Percentiles rank a stretch among this genome's conserved stretches.
Evolutionary conservation across 2,888 invertebrate species (phyloP).

Genomic region (Dascillus cervinus): DNA sequence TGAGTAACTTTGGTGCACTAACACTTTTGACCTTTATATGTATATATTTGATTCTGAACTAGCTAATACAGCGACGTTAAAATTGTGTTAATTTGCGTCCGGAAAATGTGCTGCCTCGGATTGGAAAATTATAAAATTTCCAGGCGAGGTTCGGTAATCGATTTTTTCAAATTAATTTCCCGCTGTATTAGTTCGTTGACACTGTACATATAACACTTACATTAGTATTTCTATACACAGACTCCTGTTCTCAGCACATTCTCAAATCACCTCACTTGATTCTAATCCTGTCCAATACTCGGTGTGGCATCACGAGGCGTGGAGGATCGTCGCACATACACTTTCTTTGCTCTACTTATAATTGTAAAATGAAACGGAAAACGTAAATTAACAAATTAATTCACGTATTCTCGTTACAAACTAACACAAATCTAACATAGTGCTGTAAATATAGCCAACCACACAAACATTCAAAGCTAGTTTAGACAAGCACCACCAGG

Average conservation of each 20-base stretch:
- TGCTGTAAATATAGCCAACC: constrained; percentile 41
- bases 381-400: constrained; percentile 2
- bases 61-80: no score
- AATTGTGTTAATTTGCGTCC: no score
- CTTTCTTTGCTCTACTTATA: constrained; percentile 10
- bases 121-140: no score
- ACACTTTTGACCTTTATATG: constrained; percentile 5
- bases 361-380: constrained; percentile 13
- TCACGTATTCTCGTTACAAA: constrained; percentile 8
- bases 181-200: constrained; percentile 21
- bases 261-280: constrained; percentile 44
- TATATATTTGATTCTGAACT: no score
- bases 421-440: constrained; percentile 41
- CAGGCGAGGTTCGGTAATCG: no score
- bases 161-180: no score
- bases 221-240: constrained; percentile 42
- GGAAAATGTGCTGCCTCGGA: no score
- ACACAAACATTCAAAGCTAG: constrained; percentile 43
- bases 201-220: constrained; percentile 39
- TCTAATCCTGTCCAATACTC: constrained; percentile 34
- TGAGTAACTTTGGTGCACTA: no score
- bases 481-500: constrained; percentile 31
- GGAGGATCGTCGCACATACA: constrained; percentile 23
- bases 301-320: constrained; percentile 23
- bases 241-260: constrained; percentile 44